phyloP scores from a whole-genome alignment of 2,113 vertebrate species.

The Neolamprologus ventralis region DNA sequence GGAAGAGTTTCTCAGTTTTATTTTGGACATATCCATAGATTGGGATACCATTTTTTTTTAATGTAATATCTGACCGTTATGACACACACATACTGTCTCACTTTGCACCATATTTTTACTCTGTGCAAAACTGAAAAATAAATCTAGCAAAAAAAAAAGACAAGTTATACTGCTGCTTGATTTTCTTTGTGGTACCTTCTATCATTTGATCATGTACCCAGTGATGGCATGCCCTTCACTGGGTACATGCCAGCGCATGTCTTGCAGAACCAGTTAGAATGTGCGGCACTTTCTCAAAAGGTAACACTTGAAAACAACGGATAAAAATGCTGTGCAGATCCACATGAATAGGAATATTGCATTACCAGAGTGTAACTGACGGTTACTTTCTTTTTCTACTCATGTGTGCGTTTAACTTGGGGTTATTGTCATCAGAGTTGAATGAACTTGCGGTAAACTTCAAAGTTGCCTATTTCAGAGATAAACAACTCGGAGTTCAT shows the following conservation, averaged over 20 bases:
- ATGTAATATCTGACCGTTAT: neutral
- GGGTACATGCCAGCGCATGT: neutral
- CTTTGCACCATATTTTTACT: neutral
- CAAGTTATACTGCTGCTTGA: neutral
- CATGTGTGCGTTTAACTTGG: neutral
- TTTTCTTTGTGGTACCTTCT: neutral
- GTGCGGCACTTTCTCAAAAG: neutral
- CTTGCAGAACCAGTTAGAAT: neutral
- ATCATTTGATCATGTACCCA: neutral
- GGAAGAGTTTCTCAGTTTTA: neutral
- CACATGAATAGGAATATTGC: neutral
- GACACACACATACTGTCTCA: neutral
- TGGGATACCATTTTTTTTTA: accelerated
- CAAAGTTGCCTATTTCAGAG: neutral
- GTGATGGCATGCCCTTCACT: neutral
- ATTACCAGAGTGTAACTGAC: neutral
- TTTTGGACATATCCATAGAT: neutral
- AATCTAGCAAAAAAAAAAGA: neutral
- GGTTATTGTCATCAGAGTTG: neutral
- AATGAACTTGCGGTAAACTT: neutral
- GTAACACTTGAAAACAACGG: neutral
- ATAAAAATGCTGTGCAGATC: neutral
- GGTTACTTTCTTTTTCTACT: neutral
- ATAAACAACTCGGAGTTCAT: neutral
- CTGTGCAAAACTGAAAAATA: neutral